Conservation (phyloP, 1,140 invertebrate species). For the Bombus waltoni region DNA sequence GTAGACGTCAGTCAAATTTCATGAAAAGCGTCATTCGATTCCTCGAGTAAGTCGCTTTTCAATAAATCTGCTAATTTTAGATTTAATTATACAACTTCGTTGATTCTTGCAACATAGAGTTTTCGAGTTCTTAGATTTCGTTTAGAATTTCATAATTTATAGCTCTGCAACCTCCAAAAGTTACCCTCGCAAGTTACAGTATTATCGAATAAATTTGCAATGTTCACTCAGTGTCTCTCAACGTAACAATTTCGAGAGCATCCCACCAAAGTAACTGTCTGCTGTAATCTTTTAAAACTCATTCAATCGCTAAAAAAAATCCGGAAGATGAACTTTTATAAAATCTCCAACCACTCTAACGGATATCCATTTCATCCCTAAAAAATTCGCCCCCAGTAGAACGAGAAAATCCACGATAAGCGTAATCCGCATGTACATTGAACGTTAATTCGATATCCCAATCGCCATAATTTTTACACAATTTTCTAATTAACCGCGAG, state of each 20-base stretch:
- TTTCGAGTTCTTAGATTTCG: neutral
- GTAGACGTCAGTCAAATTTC: neutral
- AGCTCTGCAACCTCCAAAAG: too few relatives aligned
- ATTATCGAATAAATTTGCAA: too few relatives aligned
- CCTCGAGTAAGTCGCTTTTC: neutral
- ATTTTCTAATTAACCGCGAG: conserved; percentile 5
- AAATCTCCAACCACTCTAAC: neutral
- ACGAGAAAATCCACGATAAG: neutral
- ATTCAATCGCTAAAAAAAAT: neutral
- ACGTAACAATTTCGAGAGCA: too few relatives aligned
- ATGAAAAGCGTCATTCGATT: too few relatives aligned
- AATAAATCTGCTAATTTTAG: neutral
- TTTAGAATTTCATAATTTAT: neutral
- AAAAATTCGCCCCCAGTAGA: neutral
- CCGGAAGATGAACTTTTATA: neutral
- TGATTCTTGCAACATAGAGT: neutral
- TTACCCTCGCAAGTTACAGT: too few relatives aligned
- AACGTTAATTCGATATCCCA: neutral
- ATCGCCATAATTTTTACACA: conserved; percentile 9
- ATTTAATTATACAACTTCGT: neutral
- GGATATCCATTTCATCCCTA: neutral
- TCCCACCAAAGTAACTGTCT: too few relatives aligned
- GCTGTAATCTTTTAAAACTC: too few relatives aligned
- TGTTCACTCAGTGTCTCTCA: too few relatives aligned
- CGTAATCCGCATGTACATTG: neutral